Conservation (phyloP, 2,113 vertebrate genomes). For the Pimephales promelas region DNA sequence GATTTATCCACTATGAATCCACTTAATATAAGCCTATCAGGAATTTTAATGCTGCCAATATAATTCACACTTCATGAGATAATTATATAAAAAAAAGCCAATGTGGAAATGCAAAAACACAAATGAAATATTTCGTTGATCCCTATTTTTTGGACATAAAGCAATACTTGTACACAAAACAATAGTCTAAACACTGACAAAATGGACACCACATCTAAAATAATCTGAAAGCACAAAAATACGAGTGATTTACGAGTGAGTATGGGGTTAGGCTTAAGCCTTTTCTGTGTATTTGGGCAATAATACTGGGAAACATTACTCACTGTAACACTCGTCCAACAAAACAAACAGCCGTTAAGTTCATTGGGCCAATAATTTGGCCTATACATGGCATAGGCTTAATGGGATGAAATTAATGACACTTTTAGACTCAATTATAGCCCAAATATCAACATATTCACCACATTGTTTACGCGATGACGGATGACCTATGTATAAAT, state of each 20-base stretch:
- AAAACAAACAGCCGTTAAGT: background rate
- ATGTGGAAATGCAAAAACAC: background rate
- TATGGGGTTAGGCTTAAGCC: no score
- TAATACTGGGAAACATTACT: background rate
- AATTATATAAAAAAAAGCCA: background rate
- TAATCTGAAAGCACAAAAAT: background rate
- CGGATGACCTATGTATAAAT: background rate
- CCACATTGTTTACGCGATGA: background rate
- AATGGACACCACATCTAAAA: background rate
- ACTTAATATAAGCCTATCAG: conserved; percentile 12
- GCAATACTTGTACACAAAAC: background rate
- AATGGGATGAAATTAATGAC: background rate
- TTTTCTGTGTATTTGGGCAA: no score
- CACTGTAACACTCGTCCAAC: background rate
- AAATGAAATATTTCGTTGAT: background rate
- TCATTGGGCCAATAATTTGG: background rate
- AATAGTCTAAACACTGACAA: background rate
- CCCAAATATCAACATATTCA: background rate
- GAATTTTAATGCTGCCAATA: conserved; percentile 1
- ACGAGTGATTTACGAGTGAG: background rate
- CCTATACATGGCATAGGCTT: background rate
- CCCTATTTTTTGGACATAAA: background rate
- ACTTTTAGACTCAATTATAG: background rate
- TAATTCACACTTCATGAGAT: background rate
- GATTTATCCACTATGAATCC: conserved; percentile 16